phyloP scores from a whole-genome alignment of 2,888 invertebrate species.

The Phanerotoma sp. region DNA sequence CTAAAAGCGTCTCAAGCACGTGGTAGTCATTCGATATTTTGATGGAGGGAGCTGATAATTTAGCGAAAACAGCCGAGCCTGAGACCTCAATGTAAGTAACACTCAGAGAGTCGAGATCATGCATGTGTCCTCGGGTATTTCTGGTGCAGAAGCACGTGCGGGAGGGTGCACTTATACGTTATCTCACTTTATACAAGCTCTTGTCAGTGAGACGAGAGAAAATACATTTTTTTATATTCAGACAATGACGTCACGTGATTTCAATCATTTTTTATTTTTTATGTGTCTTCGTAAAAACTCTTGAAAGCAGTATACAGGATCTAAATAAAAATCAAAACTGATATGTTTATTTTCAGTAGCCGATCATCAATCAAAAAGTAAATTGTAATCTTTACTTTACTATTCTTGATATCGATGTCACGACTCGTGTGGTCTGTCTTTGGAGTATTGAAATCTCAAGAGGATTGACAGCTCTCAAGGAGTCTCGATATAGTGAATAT shows the following conservation, averaged over 20 bases:
- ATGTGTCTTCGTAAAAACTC: too few species aligned
- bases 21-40: slow-evolving; percentile 20
- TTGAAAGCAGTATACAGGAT: too few species aligned
- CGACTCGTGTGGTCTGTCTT: slow-evolving; percentile 16
- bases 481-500: slow-evolving; percentile 1
- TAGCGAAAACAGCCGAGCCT: slow-evolving; percentile 22
- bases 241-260: slow-evolving; percentile 23
- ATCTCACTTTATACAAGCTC: slow-evolving; percentile 34
- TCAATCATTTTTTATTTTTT: not conserved
- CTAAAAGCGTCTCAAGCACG: slow-evolving; percentile 23
- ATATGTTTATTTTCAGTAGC: not conserved
- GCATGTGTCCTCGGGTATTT: slow-evolving; percentile 40
- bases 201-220: slow-evolving; percentile 42
- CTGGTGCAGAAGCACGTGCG: slow-evolving; percentile 35
- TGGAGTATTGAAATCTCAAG: slow-evolving; percentile 6
- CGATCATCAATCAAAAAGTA: slow-evolving; percentile 2
- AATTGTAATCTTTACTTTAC: not conserved
- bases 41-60: slow-evolving; percentile 26
- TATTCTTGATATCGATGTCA: slow-evolving; percentile 12
- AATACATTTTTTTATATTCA: too few species aligned
- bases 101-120: slow-evolving; percentile 1
- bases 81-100: not conserved
- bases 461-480: slow-evolving; percentile 45
- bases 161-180: slow-evolving; percentile 35
- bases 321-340: not conserved